Conservation (phyloP, 2,797 vertebrate genomes). For the Urocyon cinereoargenteus region DNA sequence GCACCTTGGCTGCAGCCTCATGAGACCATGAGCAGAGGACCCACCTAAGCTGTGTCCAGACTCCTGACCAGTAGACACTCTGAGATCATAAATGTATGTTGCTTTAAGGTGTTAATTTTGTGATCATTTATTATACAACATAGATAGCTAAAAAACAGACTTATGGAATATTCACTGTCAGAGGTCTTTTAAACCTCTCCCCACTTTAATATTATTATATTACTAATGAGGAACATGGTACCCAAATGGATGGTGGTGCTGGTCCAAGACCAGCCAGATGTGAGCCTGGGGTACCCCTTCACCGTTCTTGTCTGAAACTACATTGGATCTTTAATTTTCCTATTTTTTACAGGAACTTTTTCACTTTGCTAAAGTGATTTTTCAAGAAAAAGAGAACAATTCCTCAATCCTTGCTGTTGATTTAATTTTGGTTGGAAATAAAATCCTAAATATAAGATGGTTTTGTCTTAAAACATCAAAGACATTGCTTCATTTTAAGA, state of each 20-base stretch:
- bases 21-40: background rate
- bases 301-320: background rate
- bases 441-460: background rate
- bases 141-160: background rate
- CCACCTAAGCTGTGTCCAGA: background rate
- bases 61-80: background rate
- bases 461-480: slow-evolving; percentile 1
- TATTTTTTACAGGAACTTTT: background rate
- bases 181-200: background rate
- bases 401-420: background rate
- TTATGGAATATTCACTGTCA: background rate
- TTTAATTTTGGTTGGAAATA: background rate
- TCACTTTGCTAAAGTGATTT: background rate
- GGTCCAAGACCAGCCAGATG: background rate
- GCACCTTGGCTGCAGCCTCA: background rate
- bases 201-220: background rate
- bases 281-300: background rate
- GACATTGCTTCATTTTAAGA: background rate
- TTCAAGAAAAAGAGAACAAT: background rate
- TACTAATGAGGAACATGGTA: background rate
- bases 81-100: background rate
- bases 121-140: background rate
- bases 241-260: background rate
- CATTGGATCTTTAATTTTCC: background rate
- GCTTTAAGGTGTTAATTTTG: background rate